A percentile compares a stretch with the other conserved stretches of the same genome.
These are phyloP conservation scores for Tiliacea citrago DNA, from an alignment of 2,888 invertebrate genomes.

Conservation along the genomic window DNA sequence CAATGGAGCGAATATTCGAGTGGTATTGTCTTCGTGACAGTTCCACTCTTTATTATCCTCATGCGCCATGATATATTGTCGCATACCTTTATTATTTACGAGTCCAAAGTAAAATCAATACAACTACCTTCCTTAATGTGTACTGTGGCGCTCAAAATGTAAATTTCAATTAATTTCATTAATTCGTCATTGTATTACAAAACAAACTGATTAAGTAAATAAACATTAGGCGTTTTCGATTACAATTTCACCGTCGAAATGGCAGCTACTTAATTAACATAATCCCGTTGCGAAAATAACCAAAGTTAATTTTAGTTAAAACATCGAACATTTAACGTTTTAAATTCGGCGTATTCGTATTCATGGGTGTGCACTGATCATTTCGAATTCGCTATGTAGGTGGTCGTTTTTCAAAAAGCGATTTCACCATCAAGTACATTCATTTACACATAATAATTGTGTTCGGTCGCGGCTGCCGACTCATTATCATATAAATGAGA, in stretches of 20 bases:
- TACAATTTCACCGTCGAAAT: constrained; percentile 79
- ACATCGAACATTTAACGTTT: constrained; percentile 75
- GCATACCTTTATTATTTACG: constrained; percentile 32
- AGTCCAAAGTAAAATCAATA: constrained; percentile 47
- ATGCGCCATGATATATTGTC: constrained; percentile 42
- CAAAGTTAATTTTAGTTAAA: constrained; percentile 82
- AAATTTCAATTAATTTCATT: constrained; percentile 64
- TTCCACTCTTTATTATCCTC: constrained; percentile 50
- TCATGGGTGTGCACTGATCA: constrained; percentile 67
- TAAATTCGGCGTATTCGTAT: constrained; percentile 71
- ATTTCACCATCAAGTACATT: constrained; percentile 81
- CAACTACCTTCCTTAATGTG: constrained; percentile 22
- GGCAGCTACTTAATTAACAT: constrained; percentile 82
- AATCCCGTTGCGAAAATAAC: constrained; percentile 81
- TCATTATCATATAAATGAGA: constrained; percentile 90
- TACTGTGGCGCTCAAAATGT: constrained; percentile 46
- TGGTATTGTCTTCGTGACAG: constrained; percentile 56
- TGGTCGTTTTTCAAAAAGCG: constrained; percentile 75
- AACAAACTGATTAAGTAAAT: constrained; percentile 83
- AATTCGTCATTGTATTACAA: constrained; percentile 72
- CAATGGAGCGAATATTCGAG: constrained; percentile 49
- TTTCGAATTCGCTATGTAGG: constrained; percentile 69
- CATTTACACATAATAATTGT: constrained; percentile 88
- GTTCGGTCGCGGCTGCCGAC: constrained; percentile 83
- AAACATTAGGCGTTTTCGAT: constrained; percentile 82